These are phyloP conservation scores for Saccostrea cuccullata DNA, from an alignment of 1,140 invertebrate species.

Conservation along the genomic window DNA sequence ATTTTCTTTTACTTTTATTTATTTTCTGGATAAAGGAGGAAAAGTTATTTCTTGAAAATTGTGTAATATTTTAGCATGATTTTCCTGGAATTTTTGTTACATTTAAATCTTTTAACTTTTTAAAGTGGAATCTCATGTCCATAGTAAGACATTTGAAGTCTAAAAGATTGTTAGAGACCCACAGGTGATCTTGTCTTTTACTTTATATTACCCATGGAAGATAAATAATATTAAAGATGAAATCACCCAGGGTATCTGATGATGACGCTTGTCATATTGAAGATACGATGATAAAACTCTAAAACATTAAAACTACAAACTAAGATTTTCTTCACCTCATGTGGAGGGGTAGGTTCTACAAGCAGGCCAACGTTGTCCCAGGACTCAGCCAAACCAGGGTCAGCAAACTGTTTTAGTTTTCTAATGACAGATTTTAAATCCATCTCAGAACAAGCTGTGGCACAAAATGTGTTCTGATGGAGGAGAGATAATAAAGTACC, in stretches of 20 bases:
- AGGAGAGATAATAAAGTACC: background rate
- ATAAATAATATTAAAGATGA: no score
- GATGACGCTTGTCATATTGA: no score
- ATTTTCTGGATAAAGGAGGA: no score
- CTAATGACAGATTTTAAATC: conserved; percentile 49
- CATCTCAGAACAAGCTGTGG: conserved; percentile 27
- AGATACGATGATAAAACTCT: no score
- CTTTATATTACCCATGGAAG: no score
- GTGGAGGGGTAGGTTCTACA: conserved; percentile 85
- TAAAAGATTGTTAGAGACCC: no score
- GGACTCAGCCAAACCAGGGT: conserved; percentile 85
- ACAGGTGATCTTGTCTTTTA: no score
- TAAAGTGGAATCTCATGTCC: no score
- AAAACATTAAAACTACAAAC: background rate
- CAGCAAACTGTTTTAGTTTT: conserved; percentile 85
- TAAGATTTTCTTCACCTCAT: conserved; percentile 60
- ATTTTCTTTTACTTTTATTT: no score
- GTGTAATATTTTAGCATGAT: background rate
- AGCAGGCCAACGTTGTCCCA: conserved; percentile 98
- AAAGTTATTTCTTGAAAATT: background rate
- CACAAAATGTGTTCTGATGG: background rate
- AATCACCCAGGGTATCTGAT: no score
- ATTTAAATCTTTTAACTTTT: background rate
- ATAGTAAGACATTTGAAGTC: no score
- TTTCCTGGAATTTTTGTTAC: background rate